These are phyloP conservation scores for Trachymyrmex septentrionalis DNA, from an alignment of 1,140 invertebrate genomes.

Conservation along the genomic window DNA sequence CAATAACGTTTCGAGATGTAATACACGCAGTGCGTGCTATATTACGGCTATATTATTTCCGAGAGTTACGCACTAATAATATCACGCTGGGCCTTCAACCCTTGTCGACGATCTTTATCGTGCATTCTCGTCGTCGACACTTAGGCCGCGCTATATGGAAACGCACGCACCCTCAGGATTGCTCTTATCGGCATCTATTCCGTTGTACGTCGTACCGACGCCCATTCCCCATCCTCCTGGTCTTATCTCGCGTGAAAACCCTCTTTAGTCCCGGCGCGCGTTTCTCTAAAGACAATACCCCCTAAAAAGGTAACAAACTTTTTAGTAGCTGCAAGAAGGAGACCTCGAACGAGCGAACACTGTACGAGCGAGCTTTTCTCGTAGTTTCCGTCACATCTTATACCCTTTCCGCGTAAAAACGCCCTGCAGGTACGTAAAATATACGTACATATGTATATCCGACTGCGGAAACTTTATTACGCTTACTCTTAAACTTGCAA, in stretches of 20 bases:
- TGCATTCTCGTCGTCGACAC: constrained; percentile 59
- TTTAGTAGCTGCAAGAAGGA: constrained; percentile 66
- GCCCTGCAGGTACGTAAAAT: background rate
- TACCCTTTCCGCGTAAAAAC: background rate
- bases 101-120: constrained; percentile 55
- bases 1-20: background rate
- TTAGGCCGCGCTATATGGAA: constrained; percentile 65
- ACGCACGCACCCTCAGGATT: constrained; percentile 71
- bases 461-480: background rate
- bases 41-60: constrained; percentile 40
- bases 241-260: constrained; percentile 72
- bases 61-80: constrained; percentile 57
- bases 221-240: constrained; percentile 65
- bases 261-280: constrained; percentile 54
- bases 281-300: constrained; percentile 70
- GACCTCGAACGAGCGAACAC: constrained; percentile 16
- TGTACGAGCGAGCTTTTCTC: background rate
- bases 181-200: constrained; percentile 75
- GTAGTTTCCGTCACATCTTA: constrained; percentile 2
- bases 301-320: constrained; percentile 78
- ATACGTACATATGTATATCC: background rate
- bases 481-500: background rate
- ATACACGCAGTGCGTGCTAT: background rate
- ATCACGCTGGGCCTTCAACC: background rate
- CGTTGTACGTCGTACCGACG: constrained; percentile 37